Evolutionary conservation across 2,113 vertebrate species (phyloP).

Genomic region (Falcunculus frontatus): DNA sequence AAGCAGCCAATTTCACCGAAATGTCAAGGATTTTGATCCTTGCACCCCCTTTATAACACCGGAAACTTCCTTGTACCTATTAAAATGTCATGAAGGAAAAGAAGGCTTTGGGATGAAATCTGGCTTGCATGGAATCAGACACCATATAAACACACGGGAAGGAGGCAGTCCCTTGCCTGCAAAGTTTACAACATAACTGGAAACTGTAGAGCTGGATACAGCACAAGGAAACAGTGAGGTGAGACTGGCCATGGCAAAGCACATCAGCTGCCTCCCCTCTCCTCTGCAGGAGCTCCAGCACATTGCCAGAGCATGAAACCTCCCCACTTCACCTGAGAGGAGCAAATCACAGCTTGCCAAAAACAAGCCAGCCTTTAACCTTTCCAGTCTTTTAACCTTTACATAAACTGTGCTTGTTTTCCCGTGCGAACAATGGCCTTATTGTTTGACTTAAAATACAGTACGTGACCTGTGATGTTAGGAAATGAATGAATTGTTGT

Average conservation of each 20-base stretch:
- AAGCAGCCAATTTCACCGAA: not conserved
- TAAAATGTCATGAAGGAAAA: not conserved
- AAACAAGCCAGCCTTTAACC: constrained; percentile 56
- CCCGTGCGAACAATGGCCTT: constrained; percentile 69
- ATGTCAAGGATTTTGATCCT: not conserved
- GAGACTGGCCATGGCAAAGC: rapidly evolving
- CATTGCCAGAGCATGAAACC: not conserved
- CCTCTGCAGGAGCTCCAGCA: not conserved
- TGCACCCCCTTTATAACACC: not conserved
- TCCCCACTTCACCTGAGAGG: constrained; percentile 28
- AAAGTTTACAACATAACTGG: not conserved
- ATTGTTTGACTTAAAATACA: constrained; percentile 71
- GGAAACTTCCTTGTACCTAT: not conserved
- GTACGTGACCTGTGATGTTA: constrained; percentile 66
- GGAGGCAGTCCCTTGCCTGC: not conserved
- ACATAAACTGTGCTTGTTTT: constrained; percentile 65
- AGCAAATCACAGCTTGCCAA: not conserved
- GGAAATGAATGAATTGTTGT: constrained; percentile 78
- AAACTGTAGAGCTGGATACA: not conserved
- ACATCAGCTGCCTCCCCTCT: not conserved
- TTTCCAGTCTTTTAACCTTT: constrained; percentile 63
- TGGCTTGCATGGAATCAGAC: not conserved
- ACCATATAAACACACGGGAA: not conserved
- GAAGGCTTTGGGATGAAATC: not conserved
- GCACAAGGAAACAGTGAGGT: not conserved